Percentiles rank a stretch among this genome's conserved stretches.
Evolutionary conservation across 2,888 invertebrate genomes (phyloP).

Genomic region (Thalpophila matura): DNA sequence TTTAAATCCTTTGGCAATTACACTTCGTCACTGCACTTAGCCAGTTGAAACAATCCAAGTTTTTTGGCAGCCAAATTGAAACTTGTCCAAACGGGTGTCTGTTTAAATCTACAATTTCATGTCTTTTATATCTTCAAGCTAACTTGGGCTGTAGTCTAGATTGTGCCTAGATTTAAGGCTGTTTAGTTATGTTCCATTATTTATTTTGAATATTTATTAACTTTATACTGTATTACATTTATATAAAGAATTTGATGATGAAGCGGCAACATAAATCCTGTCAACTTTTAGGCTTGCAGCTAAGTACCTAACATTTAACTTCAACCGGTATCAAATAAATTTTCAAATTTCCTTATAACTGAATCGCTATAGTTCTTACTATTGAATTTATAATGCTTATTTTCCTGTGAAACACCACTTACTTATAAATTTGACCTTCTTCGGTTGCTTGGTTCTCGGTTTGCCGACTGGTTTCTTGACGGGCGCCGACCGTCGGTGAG

Average conservation of each 20-base stretch:
- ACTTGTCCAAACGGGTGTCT: slow-evolving; percentile 44
- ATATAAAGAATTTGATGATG: neutral
- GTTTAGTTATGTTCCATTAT: neutral
- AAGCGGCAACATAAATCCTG: neutral
- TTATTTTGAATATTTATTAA: neutral
- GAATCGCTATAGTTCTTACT: slow-evolving; percentile 12
- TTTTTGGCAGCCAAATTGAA: slow-evolving; percentile 44
- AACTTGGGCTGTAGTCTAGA: neutral
- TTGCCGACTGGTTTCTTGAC: slow-evolving; percentile 95
- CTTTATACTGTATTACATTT: too few relatives aligned
- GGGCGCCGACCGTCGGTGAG: slow-evolving; percentile 91
- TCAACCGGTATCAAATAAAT: slow-evolving; percentile 7
- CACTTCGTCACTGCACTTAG: slow-evolving; percentile 39
- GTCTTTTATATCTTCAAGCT: slow-evolving; percentile 5
- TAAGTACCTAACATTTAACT: neutral
- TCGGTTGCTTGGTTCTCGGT: slow-evolving; percentile 96
- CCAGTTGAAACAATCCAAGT: slow-evolving; percentile 34
- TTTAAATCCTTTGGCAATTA: slow-evolving; percentile 31
- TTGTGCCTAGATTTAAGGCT: neutral
- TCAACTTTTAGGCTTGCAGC: too few relatives aligned
- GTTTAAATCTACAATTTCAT: slow-evolving; percentile 24
- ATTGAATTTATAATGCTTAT: neutral
- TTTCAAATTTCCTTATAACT: neutral
- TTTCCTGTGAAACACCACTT: slow-evolving; percentile 86
- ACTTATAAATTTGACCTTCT: slow-evolving; percentile 98